Conservation (phyloP, 2,113 vertebrate genomes). For the Platichthys stellatus region DNA sequence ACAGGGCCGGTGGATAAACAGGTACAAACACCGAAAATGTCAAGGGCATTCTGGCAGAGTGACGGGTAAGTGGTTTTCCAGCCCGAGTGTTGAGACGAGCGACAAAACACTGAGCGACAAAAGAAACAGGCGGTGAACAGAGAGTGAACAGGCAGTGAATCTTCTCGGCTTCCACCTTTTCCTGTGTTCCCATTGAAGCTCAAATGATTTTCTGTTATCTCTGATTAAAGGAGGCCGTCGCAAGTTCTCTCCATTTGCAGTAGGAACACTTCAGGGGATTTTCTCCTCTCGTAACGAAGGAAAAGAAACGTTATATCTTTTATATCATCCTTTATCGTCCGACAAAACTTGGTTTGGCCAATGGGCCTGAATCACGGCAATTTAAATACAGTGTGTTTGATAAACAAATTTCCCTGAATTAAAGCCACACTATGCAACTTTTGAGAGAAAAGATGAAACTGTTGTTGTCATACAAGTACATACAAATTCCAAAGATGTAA, state of each 20-base stretch:
- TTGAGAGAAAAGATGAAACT: too few species aligned
- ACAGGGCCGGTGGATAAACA: neutral
- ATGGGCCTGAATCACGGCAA: too few species aligned
- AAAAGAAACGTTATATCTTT: neutral
- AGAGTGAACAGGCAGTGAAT: slow-evolving; percentile 48
- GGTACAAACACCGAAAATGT: slow-evolving; percentile 50
- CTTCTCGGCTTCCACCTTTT: slow-evolving; percentile 22
- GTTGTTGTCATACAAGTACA: too few species aligned
- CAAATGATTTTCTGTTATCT: slow-evolving; percentile 54
- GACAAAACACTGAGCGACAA: slow-evolving; percentile 54
- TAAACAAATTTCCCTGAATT: too few species aligned
- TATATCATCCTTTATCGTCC: neutral
- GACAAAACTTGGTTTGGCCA: too few species aligned
- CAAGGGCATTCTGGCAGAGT: slow-evolving; percentile 54
- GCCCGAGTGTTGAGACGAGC: slow-evolving; percentile 49
- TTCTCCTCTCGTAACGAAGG: neutral
- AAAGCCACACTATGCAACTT: too few species aligned
- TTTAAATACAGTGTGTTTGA: too few species aligned
- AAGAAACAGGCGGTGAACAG: slow-evolving; percentile 40
- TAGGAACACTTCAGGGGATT: neutral
- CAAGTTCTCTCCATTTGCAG: slow-evolving; percentile 12
- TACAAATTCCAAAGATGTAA: too few species aligned
- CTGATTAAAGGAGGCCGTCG: slow-evolving; percentile 14
- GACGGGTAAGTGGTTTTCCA: slow-evolving; percentile 46
- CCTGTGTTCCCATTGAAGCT: slow-evolving; percentile 28